Base-by-base conservation (phyloP, 2,888 invertebrate genomes). In the Sarcophaga caerulescens region DNA sequence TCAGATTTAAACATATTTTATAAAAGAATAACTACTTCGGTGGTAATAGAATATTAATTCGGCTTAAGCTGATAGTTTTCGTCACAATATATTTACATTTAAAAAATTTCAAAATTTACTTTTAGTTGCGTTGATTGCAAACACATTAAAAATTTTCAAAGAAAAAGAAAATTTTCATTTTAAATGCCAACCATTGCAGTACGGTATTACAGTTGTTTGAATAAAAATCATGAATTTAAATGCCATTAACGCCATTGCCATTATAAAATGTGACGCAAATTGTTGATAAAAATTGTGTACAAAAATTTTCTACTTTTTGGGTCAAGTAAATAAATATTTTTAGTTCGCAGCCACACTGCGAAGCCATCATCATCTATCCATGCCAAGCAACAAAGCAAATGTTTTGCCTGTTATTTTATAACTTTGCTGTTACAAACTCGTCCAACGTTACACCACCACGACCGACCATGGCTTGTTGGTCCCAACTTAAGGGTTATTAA, bases 401-500 rank as follows among this genome's bases (percentile, higher is more conserved):
- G 12, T 52, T 52, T 47, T 14, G 11, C 47, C 11, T 14, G 11
- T 4, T 14, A 47, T 47, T 47, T 5, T 52, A 52, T 52, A 52
- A 52, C 4, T 17, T 3, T 52, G 14, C 17, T 52, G 76, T 35
- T 45, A 71, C 10, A 21, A 21, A 5, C 25, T 52, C 44, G n/a
- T 44, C 25, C 65, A n/a, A 60, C 23, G 23, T 10, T 52, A 17
- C 4, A 19, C 10, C 3, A 45, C 60, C 47, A 52, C n/a, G 60
- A 11, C 19, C n/a, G 60, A 11, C 19, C 19, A 60, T 23, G 47
- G 70, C 59, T 52, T 23, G 52, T 25, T 69, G 25, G 19, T 10
- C 66, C 65, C 65, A 80, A 66, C 70, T 80, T 84, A 75, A 84
- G 74, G 86, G 86, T 78, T 86, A 86, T 86, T 84, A 86, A 86